Evolutionary conservation across 2,113 vertebrate species (phyloP), one percentile per base, ranked within the genome.

Genomic region (Clarias macrocephalus): DNA sequence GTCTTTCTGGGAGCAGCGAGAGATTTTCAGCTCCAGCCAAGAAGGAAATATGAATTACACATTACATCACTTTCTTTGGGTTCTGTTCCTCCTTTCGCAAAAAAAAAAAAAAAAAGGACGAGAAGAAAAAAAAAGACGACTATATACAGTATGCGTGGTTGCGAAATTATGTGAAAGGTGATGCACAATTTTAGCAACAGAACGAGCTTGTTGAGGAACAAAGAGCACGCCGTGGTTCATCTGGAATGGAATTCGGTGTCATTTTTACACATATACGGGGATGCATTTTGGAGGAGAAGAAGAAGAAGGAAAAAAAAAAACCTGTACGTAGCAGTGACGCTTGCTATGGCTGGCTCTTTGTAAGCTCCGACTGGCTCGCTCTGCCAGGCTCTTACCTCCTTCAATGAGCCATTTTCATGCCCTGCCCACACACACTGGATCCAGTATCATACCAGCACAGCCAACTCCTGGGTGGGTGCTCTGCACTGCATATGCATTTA

Each of bases 351-450:
- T 94, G 93, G 92, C 93, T 93, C 91, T 92, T 93, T 92, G 92
- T 92, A 91, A 93, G 93, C 88, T 92, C 93, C 88, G 93, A 91
- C 93, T 91, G 90, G 91, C 89, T 87, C 85, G 93, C 92, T 93
- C 92, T 85, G 88, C 88, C 86, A 87, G 93, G 92, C 93, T 94
- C 93, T 94, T 92, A 90, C 91, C 91, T 89, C 91, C 89, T 92
- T 94, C 95, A 94, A 94, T 94, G 92, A 92, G 88, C 92, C 94
- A 94, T 95, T 94, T 93, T 94, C 91, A 91, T 92, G 89, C 88
- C 86, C 91, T 91, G 90, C 90, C 92, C 90, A 92, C 92, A 91
- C 92, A 91, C 91, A 87, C 87, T 92, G 89, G 92, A 91, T 90
- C 82, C 89, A 80, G 87, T 89, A 88, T 92, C 85, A 91, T 91